These are phyloP conservation scores for Hemibagrus guttatus DNA, from an alignment of 2,797 vertebrate species.

Conservation along the genomic window DNA sequence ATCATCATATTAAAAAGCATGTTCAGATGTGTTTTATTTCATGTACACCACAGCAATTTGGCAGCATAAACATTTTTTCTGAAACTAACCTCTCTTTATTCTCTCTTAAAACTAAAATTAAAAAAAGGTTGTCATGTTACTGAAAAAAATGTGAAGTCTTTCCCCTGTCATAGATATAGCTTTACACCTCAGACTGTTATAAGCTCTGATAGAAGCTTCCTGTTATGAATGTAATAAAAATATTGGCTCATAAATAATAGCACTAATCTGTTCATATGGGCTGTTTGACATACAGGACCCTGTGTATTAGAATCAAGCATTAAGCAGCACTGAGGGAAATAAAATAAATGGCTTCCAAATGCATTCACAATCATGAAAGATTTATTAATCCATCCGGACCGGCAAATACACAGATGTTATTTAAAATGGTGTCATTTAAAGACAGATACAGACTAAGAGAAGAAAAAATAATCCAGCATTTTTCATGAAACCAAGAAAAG, in stretches of 20 bases:
- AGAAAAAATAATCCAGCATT: constrained; percentile 38
- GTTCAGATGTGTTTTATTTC: neutral
- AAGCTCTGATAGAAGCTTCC: neutral
- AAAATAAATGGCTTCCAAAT: neutral
- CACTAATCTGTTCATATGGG: neutral
- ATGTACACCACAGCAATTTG: neutral
- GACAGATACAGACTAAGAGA: constrained; percentile 53
- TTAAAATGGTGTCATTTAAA: constrained; percentile 55
- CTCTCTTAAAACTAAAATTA: neutral
- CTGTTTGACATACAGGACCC: neutral
- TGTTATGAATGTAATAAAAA: neutral
- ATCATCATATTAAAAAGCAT: neutral
- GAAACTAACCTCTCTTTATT: neutral
- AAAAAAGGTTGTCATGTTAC: neutral
- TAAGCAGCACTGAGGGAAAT: neutral
- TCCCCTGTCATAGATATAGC: too few species aligned
- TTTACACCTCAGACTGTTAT: neutral
- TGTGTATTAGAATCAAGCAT: neutral
- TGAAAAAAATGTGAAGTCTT: neutral
- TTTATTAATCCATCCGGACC: neutral
- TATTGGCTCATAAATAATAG: neutral
- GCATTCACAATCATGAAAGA: neutral
- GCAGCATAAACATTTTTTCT: neutral
- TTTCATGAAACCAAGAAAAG: constrained; percentile 54
- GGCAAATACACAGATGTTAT: neutral